Base-by-base conservation (phyloP, 2,888 invertebrate species). In the Epirrita christyi region DNA sequence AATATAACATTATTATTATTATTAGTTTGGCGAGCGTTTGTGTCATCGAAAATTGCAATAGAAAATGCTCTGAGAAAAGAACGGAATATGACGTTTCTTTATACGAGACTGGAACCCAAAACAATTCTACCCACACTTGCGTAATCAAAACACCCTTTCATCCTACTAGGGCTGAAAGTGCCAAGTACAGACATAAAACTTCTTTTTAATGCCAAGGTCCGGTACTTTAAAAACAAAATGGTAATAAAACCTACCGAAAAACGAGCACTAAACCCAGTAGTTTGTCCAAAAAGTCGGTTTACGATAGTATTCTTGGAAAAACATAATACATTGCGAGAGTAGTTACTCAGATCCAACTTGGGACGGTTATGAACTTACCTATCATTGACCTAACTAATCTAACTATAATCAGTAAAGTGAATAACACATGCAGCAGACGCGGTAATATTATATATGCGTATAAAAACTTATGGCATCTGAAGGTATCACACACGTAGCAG, bases 151-250 rank as follows among this genome's bases (percentile, higher is more conserved):
- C 41, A 41, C 53, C 54, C 47, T 54, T 47, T 42, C 28, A 47
- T 47, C 47, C 53, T 37, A 51, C n/a, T 50, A n/a, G 6, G 21
- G 36, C 14, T 10, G 28, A 48, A 53, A 55, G 50, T 60, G 57
- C 47, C 56, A 53, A 61, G 55, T 53, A 52, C 50, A 54, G 45
- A 48, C 32, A 62, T 62, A 64, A 64, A 64, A 55, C 60, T 58
- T 43, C 44, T 56, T 58, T 60, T 58, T 58, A 58, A 62, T 47
- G 55, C 42, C 46, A 32, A 40, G 59, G 52, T 52, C 27, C 48
- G 37, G 59, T 47, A 55, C 55, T 57, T 58, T 55, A 51, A 56
- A 62, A 64, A 65, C 62, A 59, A 65, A 61, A 59, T 47, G 65
- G 52, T 10, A 44, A 52, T 65, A 63, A 63, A 59, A 62, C 54